These are phyloP conservation scores for Oscheius myriophilus DNA, from an alignment of 2,888 invertebrate species.

Conservation along the genomic window DNA sequence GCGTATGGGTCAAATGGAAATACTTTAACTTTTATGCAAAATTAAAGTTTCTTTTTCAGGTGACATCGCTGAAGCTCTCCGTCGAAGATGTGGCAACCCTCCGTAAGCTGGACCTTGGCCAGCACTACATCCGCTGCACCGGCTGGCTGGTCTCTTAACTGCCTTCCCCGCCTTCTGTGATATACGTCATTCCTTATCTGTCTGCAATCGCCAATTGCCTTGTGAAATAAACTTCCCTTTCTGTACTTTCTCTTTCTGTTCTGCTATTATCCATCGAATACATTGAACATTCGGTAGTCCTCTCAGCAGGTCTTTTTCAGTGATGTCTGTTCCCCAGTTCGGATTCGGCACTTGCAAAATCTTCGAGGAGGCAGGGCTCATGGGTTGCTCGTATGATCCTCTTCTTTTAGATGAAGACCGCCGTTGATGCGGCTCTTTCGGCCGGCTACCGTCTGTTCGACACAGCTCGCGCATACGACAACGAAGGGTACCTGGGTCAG, in stretches of 20 bases:
- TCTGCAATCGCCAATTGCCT: background rate
- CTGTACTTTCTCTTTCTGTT: background rate
- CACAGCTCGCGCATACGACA: slow-evolving; percentile 17
- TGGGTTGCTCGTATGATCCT: background rate
- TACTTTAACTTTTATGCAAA: too few relatives aligned
- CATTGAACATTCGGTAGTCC: background rate
- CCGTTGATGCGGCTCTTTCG: slow-evolving; percentile 4
- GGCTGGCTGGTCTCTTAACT: slow-evolving; percentile 18
- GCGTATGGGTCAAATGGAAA: background rate
- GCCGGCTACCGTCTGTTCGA: slow-evolving; percentile 9
- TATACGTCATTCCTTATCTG: background rate
- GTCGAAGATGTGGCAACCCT: slow-evolving; percentile 55
- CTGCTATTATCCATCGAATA: background rate
- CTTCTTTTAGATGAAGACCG: background rate
- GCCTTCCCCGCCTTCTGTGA: background rate
- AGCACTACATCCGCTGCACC: slow-evolving; percentile 48
- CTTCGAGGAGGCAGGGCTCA: slow-evolving; percentile 3
- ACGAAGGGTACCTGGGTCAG: slow-evolving; percentile 10
- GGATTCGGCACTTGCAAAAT: slow-evolving; percentile 14
- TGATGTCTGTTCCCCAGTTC: background rate
- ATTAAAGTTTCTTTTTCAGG: slow-evolving; percentile 19
- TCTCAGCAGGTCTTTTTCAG: background rate
- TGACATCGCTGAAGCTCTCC: slow-evolving; percentile 41
- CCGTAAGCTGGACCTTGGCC: slow-evolving; percentile 46
- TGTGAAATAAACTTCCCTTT: background rate